A percentile compares a stretch with the other conserved stretches of the same genome.
These are phyloP conservation scores for Dufourea novaeangliae DNA, from an alignment of 1,140 invertebrate species.

Conservation along the genomic window DNA sequence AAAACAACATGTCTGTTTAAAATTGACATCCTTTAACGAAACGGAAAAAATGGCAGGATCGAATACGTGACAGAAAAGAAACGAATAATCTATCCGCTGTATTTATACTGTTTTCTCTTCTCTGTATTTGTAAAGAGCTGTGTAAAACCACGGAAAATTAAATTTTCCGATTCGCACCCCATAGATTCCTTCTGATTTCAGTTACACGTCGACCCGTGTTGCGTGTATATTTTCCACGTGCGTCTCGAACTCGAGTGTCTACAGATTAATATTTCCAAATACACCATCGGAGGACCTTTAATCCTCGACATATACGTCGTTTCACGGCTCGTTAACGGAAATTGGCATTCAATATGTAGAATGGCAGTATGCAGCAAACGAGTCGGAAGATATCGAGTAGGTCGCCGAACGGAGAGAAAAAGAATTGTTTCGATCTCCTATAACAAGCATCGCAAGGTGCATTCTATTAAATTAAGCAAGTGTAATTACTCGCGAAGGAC, in stretches of 20 bases:
- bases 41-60: no score
- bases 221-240: neutral
- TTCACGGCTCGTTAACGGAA: neutral
- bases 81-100: no score
- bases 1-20: no score
- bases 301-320: neutral
- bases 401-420: neutral
- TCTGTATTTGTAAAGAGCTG: no score
- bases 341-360: neutral
- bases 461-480: neutral
- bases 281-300: neutral
- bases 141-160: no score
- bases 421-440: neutral
- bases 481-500: neutral
- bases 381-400: constrained; percentile 6
- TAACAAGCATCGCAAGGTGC: neutral
- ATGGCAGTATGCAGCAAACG: neutral
- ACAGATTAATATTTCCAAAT: neutral
- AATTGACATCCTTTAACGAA: no score
- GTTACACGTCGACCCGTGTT: neutral
- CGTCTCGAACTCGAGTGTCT: neutral
- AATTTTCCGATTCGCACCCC: neutral
- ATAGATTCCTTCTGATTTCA: neutral
- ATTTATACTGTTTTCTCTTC: no score
- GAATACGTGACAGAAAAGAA: no score